A percentile compares a stretch with the other conserved stretches of the same genome.
Evolutionary conservation across 2,113 vertebrate species (phyloP).

Genomic region (Odocoileus virginianus): DNA sequence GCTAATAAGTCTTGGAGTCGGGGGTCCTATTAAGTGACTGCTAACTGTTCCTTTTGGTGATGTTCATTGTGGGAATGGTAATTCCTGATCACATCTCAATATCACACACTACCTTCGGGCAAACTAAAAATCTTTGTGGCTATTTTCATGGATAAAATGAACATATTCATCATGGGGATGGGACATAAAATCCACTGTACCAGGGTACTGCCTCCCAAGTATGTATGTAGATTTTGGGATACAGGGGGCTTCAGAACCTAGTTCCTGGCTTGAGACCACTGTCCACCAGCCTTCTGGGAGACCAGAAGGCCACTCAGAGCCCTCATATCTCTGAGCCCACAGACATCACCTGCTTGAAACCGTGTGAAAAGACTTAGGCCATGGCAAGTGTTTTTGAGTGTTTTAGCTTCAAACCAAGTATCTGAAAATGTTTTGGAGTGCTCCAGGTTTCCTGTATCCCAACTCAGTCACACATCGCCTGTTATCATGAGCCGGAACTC

Average conservation of each 20-base stretch:
- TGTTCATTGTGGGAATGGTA: not conserved
- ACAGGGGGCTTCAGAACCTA: accelerated
- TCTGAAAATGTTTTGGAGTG: not conserved
- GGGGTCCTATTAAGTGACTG: not conserved
- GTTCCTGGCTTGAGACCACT: not conserved
- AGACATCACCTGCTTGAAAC: not conserved
- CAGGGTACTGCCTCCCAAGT: not conserved
- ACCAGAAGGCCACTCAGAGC: not conserved
- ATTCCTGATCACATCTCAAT: not conserved
- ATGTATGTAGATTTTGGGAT: accelerated
- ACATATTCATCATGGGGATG: not conserved
- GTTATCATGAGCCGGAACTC: not conserved
- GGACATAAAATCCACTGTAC: not conserved
- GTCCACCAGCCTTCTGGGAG: accelerated
- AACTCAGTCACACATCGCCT: not conserved
- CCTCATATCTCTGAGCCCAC: too few relatives aligned
- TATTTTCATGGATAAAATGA: not conserved
- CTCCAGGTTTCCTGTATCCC: not conserved
- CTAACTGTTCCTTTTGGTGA: not conserved
- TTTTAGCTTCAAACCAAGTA: not conserved
- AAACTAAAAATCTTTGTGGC: not conserved
- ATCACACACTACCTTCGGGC: not conserved
- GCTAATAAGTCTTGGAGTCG: not conserved
- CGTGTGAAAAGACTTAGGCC: accelerated
- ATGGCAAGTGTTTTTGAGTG: not conserved